phyloP scores from a whole-genome alignment of 2,888 invertebrate genomes.

The Plagiodera versicolora region DNA sequence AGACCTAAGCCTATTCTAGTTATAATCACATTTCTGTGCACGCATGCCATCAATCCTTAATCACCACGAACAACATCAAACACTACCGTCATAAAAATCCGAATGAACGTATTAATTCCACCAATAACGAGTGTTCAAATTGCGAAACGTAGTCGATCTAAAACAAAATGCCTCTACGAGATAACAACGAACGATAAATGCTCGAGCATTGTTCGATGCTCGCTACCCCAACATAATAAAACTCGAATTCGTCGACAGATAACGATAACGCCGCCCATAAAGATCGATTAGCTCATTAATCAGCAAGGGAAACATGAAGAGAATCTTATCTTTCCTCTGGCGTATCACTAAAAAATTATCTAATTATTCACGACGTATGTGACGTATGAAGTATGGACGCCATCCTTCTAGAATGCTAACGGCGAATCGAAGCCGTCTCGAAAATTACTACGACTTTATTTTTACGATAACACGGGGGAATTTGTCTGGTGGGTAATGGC shows the following conservation, averaged over 20 bases:
- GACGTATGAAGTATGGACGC: constrained; percentile 33
- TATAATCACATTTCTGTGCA: too few relatives aligned
- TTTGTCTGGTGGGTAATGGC: constrained; percentile 16
- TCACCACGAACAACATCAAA: too few relatives aligned
- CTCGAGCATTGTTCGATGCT: constrained; percentile 7
- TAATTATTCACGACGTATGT: constrained; percentile 33
- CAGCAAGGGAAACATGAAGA: constrained; percentile 33
- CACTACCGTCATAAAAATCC: not conserved
- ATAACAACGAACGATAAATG: not conserved
- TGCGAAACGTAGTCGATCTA: not conserved
- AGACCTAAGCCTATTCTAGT: too few relatives aligned
- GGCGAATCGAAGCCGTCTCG: constrained; percentile 38
- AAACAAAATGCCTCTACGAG: not conserved
- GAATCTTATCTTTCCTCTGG: constrained; percentile 31
- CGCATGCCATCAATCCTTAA: too few relatives aligned
- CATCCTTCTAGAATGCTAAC: constrained; percentile 37
- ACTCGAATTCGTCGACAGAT: constrained; percentile 28
- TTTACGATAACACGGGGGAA: constrained; percentile 18
- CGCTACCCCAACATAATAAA: constrained; percentile 26
- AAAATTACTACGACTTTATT: constrained; percentile 42
- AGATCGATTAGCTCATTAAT: constrained; percentile 35
- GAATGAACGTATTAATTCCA: not conserved
- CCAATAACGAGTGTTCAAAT: not conserved
- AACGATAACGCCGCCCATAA: constrained; percentile 23
- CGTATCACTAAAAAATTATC: constrained; percentile 37